phyloP scores from a whole-genome alignment of 2,888 invertebrate species.

The Druceiella hillmani region DNA sequence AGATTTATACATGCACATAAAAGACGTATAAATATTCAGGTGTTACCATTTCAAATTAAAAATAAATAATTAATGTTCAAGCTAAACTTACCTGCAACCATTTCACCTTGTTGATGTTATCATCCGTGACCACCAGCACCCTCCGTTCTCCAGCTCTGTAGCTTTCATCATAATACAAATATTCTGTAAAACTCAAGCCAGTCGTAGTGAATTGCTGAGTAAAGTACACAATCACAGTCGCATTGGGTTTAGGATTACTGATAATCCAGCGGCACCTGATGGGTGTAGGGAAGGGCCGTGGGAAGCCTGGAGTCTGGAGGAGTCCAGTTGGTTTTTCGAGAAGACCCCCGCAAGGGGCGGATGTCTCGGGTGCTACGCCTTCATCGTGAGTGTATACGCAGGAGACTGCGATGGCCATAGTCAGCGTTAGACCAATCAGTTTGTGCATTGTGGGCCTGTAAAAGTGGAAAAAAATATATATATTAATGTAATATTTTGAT shows the following conservation, averaged over 20 bases:
- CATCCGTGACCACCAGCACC: constrained; percentile 65
- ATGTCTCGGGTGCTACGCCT: constrained; percentile 37
- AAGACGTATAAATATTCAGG: too few species aligned
- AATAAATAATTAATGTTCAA: too few species aligned
- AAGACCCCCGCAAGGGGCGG: constrained; percentile 59
- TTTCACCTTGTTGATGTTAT: constrained; percentile 64
- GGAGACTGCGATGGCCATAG: constrained; percentile 31
- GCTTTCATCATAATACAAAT: constrained; percentile 66
- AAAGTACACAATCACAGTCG: constrained; percentile 78
- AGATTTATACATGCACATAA: too few species aligned
- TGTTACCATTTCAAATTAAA: too few species aligned
- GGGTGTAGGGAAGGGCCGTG: constrained; percentile 73
- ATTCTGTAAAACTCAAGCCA: constrained; percentile 71
- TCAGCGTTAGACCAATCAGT: constrained; percentile 35
- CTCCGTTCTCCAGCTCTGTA: constrained; percentile 61
- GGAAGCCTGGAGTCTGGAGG: constrained; percentile 82
- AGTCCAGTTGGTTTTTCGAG: constrained; percentile 61
- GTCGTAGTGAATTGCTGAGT: constrained; percentile 83
- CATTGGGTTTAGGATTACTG: constrained; percentile 66
- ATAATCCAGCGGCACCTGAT: constrained; percentile 85
- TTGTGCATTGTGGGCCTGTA: constrained; percentile 37
- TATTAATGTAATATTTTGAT: too few species aligned
- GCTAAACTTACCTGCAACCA: constrained; percentile 45
- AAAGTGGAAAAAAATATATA: constrained; percentile 29
- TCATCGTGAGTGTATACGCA: constrained; percentile 32